A percentile compares a stretch with the other conserved stretches of the same genome.
Evolutionary conservation across 2,888 invertebrate species (phyloP).

Genomic region (Hoplodrina blanda): DNA sequence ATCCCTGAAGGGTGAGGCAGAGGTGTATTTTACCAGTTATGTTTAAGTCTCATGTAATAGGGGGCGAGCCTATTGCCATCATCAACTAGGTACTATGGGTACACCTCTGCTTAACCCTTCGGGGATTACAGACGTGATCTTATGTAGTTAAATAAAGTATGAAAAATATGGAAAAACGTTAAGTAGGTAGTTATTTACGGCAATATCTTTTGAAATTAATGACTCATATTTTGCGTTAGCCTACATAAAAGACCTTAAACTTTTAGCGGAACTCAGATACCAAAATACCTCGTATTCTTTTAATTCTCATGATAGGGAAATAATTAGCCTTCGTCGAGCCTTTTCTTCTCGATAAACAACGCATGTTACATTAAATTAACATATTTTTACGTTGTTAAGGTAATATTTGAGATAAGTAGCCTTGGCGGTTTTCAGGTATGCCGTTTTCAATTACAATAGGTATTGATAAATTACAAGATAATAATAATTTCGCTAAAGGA

Average conservation of each 20-base stretch:
- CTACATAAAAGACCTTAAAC: not conserved
- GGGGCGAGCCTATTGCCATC: too few relatives aligned
- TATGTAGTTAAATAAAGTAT: too few relatives aligned
- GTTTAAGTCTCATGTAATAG: too few relatives aligned
- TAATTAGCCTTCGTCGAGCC: not conserved
- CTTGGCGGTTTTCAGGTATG: not conserved
- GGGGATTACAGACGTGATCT: too few relatives aligned
- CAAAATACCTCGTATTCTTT: constrained; percentile 15
- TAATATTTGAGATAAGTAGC: not conserved
- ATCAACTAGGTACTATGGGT: too few relatives aligned
- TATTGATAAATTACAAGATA: too few relatives aligned
- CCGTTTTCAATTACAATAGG: too few relatives aligned
- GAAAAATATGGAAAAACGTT: too few relatives aligned
- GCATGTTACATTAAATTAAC: not conserved
- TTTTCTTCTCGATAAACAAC: not conserved
- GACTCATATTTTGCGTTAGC: constrained; percentile 8
- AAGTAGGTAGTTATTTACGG: not conserved
- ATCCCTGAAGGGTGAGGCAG: too few relatives aligned
- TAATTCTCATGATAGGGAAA: constrained; percentile 12
- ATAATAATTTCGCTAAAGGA: too few relatives aligned
- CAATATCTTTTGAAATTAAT: constrained; percentile 6
- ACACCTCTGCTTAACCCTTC: too few relatives aligned
- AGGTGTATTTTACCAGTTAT: too few relatives aligned
- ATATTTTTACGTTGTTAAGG: not conserved
- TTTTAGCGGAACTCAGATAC: constrained; percentile 9